Percentiles rank a stretch among this genome's conserved stretches.
Conservation (phyloP, 30 jellyfish, hydroid and myxozoan species). For the Cassiopea andromeda region DNA sequence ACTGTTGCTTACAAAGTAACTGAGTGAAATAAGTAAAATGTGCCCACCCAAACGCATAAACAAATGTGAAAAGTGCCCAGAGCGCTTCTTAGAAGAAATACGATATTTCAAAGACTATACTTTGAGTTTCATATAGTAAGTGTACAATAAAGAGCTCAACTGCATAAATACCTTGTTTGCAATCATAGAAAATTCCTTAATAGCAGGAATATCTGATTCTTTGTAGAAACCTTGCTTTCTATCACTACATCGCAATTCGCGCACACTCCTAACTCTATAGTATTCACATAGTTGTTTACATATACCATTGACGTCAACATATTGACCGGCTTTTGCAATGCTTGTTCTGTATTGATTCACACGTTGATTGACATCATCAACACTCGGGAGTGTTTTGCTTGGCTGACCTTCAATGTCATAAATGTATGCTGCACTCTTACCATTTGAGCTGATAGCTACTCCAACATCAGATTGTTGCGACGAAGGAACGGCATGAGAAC, state of each 20-base stretch:
- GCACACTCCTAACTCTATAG: constrained; percentile 29
- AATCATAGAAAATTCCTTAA: constrained; percentile 50
- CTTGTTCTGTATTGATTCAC: constrained; percentile 17
- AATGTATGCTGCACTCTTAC: not conserved
- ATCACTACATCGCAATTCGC: constrained; percentile 19
- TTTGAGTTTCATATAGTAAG: too few relatives aligned
- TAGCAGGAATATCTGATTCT: constrained; percentile 80
- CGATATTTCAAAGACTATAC: too few relatives aligned
- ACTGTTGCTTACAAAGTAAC: too few relatives aligned
- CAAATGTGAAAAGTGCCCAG: too few relatives aligned
- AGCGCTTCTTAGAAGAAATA: too few relatives aligned
- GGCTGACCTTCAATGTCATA: constrained; percentile 12
- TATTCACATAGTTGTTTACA: constrained; percentile 26
- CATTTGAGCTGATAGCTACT: constrained; percentile 1
- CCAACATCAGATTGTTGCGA: not conserved
- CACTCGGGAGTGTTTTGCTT: not conserved
- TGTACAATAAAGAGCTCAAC: too few relatives aligned
- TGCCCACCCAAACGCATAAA: too few relatives aligned
- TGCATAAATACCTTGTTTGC: constrained; percentile 62
- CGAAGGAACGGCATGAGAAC: not conserved
- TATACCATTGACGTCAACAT: constrained; percentile 17
- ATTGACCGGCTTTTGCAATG: constrained; percentile 19
- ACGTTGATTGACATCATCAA: constrained; percentile 38
- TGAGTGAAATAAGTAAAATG: too few relatives aligned
- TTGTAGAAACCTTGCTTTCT: not conserved